Conservation (phyloP, 2,888 invertebrate genomes). For the Scaeva pyrastri region DNA sequence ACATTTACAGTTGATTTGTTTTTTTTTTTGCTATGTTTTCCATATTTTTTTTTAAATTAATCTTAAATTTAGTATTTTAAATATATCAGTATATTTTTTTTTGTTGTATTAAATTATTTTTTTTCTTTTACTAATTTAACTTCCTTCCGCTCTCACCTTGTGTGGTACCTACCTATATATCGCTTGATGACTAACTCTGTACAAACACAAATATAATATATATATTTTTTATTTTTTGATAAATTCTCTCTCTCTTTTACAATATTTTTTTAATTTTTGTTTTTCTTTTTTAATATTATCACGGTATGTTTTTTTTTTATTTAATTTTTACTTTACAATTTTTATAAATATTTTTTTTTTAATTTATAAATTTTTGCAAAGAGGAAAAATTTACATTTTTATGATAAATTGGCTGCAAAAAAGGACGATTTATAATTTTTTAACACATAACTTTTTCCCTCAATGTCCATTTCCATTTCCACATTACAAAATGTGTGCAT, state of each 20-base stretch:
- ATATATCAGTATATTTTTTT: constrained; percentile 76
- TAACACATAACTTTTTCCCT: constrained; percentile 27
- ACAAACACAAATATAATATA: constrained; percentile 66
- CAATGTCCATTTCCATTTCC: constrained; percentile 25
- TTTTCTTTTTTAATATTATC: constrained; percentile 75
- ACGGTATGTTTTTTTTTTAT: constrained; percentile 69
- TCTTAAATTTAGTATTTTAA: constrained; percentile 79
- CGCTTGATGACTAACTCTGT: constrained; percentile 68
- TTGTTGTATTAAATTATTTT: constrained; percentile 29
- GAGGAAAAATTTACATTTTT: constrained; percentile 76
- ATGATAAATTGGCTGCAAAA: constrained; percentile 72
- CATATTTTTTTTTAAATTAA: constrained; percentile 53
- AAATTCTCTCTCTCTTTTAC: constrained; percentile 63
- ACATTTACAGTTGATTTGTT: constrained; percentile 68
- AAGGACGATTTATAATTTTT: constrained; percentile 50
- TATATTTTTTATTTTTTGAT: constrained; percentile 44
- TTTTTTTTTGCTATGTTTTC: constrained; percentile 47
- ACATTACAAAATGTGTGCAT: constrained; percentile 49
- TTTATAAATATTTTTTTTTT: constrained; percentile 32
- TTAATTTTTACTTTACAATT: constrained; percentile 63
- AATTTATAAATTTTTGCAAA: constrained; percentile 41
- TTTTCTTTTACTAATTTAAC: constrained; percentile 77
- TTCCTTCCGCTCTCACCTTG: constrained; percentile 74
- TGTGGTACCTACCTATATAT: constrained; percentile 53
- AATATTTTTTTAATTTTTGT: not conserved